Evolutionary conservation across 2,888 invertebrate species (phyloP).

Genomic region (Nomada hirtipes): DNA sequence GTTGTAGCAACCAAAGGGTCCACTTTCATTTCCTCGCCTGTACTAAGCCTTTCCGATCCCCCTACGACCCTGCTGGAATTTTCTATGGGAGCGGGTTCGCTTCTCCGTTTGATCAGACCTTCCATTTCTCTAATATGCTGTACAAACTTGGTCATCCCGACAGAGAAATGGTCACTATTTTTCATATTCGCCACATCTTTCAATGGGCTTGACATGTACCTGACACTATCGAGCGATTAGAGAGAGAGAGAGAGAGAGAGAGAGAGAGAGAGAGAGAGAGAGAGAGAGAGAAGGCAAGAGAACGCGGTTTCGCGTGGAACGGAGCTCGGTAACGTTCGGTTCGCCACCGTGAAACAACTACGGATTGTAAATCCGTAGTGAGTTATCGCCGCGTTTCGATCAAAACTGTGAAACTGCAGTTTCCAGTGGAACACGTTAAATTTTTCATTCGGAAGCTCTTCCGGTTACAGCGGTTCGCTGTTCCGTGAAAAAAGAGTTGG

Average conservation of each 20-base stretch:
- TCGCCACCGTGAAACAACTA: conserved; percentile 54
- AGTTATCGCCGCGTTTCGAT: conserved; percentile 60
- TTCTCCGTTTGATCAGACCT: conserved; percentile 41
- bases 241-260: background rate
- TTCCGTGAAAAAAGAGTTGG: conserved; percentile 55
- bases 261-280: background rate
- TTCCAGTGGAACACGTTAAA: conserved; percentile 53
- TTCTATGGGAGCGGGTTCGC: conserved; percentile 33
- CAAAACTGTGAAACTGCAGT: conserved; percentile 64
- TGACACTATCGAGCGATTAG: background rate
- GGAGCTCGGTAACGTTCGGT: conserved; percentile 27
- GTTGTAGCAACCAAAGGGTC: conserved; percentile 56
- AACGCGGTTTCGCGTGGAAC: background rate
- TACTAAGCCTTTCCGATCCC: conserved; percentile 58
- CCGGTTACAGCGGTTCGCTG: conserved; percentile 52
- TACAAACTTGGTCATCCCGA: conserved; percentile 27
- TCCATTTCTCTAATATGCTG: conserved; percentile 62
- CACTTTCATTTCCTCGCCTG: conserved; percentile 69
- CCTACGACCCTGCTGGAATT: conserved; percentile 56
- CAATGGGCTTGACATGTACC: background rate
- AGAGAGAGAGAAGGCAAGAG: too few relatives aligned
- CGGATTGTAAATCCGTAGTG: conserved; percentile 55
- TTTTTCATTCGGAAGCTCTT: conserved; percentile 60
- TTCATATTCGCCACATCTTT: background rate
- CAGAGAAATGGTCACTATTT: background rate